A percentile compares a stretch with the other conserved stretches of the same genome.
Evolutionary conservation across 2,113 vertebrate genomes (phyloP).

Genomic region (Thalassarche chlororhynchos): DNA sequence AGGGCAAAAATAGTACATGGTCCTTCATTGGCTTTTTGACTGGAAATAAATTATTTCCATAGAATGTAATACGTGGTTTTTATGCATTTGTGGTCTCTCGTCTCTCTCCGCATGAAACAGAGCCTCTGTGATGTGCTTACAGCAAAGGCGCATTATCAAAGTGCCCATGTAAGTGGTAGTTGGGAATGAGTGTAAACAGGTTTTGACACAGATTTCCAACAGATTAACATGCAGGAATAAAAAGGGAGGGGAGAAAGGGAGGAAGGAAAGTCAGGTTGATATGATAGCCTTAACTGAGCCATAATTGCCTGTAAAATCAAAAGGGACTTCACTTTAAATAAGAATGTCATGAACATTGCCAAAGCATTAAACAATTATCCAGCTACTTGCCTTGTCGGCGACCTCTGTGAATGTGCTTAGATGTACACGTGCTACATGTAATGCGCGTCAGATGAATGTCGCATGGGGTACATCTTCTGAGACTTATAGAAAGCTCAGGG

Average conservation of each 20-base stretch:
- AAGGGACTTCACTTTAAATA: neutral
- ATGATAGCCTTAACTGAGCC: neutral
- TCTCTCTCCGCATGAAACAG: neutral
- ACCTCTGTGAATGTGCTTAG: rapidly evolving
- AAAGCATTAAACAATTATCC: neutral
- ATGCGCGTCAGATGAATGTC: rapidly evolving
- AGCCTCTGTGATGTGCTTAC: neutral
- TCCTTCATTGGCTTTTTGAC: neutral
- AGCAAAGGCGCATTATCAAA: neutral
- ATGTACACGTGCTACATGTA: rapidly evolving
- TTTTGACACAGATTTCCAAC: conserved; percentile 24
- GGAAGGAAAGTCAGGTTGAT: neutral
- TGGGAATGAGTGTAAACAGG: conserved; percentile 9
- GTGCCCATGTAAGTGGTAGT: neutral
- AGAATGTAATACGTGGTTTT: neutral
- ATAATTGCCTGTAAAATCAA: conserved; percentile 29
- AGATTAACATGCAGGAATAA: neutral
- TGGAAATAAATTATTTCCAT: neutral
- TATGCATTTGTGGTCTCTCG: neutral
- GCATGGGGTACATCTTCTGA: neutral
- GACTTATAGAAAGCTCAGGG: neutral
- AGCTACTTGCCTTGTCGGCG: neutral
- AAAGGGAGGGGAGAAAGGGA: neutral
- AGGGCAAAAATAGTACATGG: neutral
- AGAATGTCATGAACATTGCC: neutral